Conservation (phyloP, 2,113 vertebrate species). For the Puntigrus tetrazona region DNA sequence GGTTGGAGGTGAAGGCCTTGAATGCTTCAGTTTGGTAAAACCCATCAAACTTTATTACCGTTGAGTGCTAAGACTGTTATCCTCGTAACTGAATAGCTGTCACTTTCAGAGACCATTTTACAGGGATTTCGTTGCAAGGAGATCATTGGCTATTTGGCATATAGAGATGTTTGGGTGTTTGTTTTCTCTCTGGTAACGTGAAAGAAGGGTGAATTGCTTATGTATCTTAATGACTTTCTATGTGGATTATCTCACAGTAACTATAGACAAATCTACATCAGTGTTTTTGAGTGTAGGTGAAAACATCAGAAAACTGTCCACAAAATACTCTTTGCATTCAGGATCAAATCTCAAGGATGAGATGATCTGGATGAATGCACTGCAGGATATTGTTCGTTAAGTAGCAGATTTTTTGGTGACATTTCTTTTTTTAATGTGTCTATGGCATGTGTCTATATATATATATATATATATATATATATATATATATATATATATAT, state of each 20-base stretch:
- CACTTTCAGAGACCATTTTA: conserved; percentile 57
- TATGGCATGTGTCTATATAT: too few species aligned
- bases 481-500: too few species aligned
- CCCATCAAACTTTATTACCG: conserved; percentile 64
- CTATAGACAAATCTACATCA: background rate
- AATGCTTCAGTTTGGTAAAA: conserved; percentile 66
- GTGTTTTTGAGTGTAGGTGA: background rate
- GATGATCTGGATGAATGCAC: background rate
- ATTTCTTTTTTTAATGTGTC: too few species aligned
- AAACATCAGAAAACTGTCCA: background rate
- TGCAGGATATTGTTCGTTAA: background rate
- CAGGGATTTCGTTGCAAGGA: conserved; percentile 47
- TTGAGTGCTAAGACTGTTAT: conserved; percentile 56
- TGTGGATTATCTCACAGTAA: background rate
- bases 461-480: too few species aligned
- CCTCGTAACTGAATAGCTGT: conserved; percentile 64
- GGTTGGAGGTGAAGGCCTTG: background rate
- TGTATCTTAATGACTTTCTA: conserved; percentile 47
- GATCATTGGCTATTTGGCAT: conserved; percentile 61
- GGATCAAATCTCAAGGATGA: background rate
- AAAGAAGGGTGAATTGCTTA: conserved; percentile 53
- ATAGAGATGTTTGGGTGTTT: background rate
- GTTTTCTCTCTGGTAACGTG: conserved; percentile 51
- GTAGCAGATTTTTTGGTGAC: background rate
- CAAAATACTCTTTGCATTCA: background rate